Conservation (phyloP, 2,888 invertebrate genomes). For the Drosophila paranaensis region DNA sequence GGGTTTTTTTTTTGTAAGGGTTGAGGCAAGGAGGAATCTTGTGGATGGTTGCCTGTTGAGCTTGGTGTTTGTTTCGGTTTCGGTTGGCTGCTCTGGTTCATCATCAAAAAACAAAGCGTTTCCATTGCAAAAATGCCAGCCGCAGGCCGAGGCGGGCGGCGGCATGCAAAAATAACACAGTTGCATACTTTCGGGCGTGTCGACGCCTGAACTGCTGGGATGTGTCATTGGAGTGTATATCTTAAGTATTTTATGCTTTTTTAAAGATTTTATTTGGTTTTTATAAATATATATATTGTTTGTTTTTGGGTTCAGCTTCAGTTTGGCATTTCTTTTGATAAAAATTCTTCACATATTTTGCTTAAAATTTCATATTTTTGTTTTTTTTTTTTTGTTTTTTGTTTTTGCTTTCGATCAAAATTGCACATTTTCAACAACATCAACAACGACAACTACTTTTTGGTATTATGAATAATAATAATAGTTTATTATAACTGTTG, state of each 20-base stretch:
- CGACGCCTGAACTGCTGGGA: slow-evolving; percentile 36
- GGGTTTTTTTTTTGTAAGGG: neutral
- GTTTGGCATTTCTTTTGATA: slow-evolving; percentile 62
- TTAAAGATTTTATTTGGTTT: slow-evolving; percentile 16
- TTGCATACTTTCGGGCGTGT: slow-evolving; percentile 49
- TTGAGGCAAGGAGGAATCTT: slow-evolving; percentile 24
- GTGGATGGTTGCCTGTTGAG: slow-evolving; percentile 23
- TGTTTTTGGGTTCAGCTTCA: slow-evolving; percentile 54
- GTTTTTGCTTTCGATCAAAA: slow-evolving; percentile 73
- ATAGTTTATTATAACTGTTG: slow-evolving; percentile 71
- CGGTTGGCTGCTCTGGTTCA: slow-evolving; percentile 30
- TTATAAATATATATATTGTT: slow-evolving; percentile 11
- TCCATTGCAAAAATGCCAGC: slow-evolving; percentile 58
- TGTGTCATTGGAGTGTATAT: slow-evolving; percentile 51
- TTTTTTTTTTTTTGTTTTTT: slow-evolving; percentile 19
- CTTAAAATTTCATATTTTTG: slow-evolving; percentile 14
- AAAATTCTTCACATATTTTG: slow-evolving; percentile 58
- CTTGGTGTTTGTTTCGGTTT: slow-evolving; percentile 34
- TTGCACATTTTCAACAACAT: slow-evolving; percentile 84
- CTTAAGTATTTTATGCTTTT: slow-evolving; percentile 31
- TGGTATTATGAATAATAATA: slow-evolving; percentile 74
- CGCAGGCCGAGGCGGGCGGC: slow-evolving; percentile 21
- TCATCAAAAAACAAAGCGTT: slow-evolving; percentile 69
- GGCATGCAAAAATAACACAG: slow-evolving; percentile 58
- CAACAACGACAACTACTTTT: slow-evolving; percentile 84